Conservation (phyloP, 1,140 invertebrate species). For the Hypsibius dujardini region DNA sequence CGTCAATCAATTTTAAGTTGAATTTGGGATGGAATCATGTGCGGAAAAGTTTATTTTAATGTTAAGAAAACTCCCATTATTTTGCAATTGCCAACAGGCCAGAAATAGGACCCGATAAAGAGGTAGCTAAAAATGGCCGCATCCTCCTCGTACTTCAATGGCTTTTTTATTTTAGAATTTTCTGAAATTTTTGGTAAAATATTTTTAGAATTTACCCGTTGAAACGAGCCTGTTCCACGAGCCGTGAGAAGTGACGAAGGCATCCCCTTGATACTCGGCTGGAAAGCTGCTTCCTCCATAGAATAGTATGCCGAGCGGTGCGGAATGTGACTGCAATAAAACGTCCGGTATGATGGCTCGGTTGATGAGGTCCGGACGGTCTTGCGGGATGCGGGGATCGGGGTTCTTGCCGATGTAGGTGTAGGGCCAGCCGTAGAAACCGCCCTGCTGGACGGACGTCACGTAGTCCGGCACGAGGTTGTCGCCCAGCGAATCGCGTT, state of each 20-base stretch:
- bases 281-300: slow-evolving; percentile 3
- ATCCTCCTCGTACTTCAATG: no score
- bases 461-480: slow-evolving; percentile 18
- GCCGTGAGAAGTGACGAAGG: slow-evolving; percentile 17
- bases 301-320: slow-evolving; percentile 12
- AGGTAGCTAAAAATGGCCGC: no score
- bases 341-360: slow-evolving; percentile 14
- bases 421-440: slow-evolving; percentile 20
- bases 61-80: no score
- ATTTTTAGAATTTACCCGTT: no score
- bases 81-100: no score
- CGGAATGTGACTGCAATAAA: slow-evolving; percentile 16
- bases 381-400: background rate
- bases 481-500: slow-evolving; percentile 19
- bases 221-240: slow-evolving; percentile 8
- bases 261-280: background rate
- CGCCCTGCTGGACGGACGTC: slow-evolving; percentile 16
- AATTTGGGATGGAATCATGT: no score
- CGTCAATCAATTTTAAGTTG: no score
- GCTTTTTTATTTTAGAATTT: no score
- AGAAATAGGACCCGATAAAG: no score
- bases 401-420: slow-evolving; percentile 7
- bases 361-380: slow-evolving; percentile 11
- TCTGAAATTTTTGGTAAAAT: no score
- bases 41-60: no score